A percentile compares a stretch with the other conserved stretches of the same genome.
phyloP scores from a whole-genome alignment of 2,113 vertebrate species.

The Platichthys flesus region DNA sequence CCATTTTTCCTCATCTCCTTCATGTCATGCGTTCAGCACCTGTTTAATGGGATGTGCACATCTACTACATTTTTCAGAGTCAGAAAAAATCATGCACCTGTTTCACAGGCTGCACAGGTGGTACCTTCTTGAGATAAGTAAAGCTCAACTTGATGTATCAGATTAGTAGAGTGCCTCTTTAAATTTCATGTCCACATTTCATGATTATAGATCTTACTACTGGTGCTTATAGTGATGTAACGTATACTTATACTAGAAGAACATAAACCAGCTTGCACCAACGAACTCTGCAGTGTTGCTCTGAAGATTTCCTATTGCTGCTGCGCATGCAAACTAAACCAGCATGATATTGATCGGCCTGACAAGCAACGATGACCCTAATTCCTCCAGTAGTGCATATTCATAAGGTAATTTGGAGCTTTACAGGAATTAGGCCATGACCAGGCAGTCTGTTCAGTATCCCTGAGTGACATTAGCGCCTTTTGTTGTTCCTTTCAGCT shows the following conservation, averaged over 20 bases:
- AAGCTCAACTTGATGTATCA: neutral
- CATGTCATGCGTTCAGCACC: neutral
- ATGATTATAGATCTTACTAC: neutral
- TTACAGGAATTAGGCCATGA: slow-evolving; percentile 60
- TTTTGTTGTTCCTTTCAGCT: slow-evolving; percentile 12
- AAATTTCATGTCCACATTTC: neutral
- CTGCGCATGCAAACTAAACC: slow-evolving; percentile 12
- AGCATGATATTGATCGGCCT: slow-evolving; percentile 39
- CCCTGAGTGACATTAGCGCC: slow-evolving; percentile 34
- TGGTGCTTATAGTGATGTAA: neutral
- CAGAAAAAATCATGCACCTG: neutral
- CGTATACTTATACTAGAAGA: neutral
- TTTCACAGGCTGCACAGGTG: neutral
- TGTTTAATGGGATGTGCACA: neutral
- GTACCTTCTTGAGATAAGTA: neutral
- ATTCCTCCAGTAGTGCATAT: slow-evolving; percentile 57
- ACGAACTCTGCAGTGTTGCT: neutral
- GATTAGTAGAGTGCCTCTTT: neutral
- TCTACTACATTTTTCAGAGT: neutral
- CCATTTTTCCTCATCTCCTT: neutral
- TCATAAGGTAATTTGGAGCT: slow-evolving; percentile 61
- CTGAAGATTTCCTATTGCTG: neutral
- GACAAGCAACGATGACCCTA: slow-evolving; percentile 57
- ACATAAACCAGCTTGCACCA: neutral
- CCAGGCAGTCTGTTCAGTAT: slow-evolving; percentile 59